Evolutionary conservation across 1,140 invertebrate genomes (phyloP).

Genomic region (Triops longicaudatus): DNA sequence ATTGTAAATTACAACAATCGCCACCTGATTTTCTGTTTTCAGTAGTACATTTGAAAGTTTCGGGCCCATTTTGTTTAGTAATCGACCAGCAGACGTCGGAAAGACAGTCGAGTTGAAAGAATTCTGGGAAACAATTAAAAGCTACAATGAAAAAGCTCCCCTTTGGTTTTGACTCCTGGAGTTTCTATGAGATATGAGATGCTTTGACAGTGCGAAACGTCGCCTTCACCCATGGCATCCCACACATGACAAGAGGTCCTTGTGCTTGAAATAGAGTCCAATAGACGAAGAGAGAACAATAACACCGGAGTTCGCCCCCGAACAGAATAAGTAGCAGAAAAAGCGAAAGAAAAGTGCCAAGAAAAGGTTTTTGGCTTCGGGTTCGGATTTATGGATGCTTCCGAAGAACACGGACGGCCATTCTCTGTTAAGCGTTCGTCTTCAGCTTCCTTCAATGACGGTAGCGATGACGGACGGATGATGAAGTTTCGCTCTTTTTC

Average conservation of each 20-base stretch:
- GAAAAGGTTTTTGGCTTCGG: not conserved
- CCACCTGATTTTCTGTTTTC: too few species aligned
- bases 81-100: not conserved
- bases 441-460: not conserved
- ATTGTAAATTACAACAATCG: too few species aligned
- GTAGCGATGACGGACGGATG: constrained; percentile 10
- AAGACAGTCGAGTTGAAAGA: not conserved
- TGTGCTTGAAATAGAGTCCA: constrained; percentile 10
- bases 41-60: too few species aligned
- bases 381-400: not conserved
- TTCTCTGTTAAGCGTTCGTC: not conserved
- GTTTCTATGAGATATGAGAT: not conserved
- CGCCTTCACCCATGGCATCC: not conserved
- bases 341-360: not conserved
- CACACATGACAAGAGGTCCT: constrained; percentile 14
- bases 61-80: not conserved
- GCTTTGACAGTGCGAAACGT: not conserved
- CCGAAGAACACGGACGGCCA: constrained; percentile 2
- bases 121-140: not conserved
- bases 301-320: not conserved
- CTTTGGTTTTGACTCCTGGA: not conserved
- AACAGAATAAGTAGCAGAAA: not conserved
- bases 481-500: constrained; percentile 3
- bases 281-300: constrained; percentile 6
- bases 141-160: not conserved